These are phyloP conservation scores for Choloepus hoffmanni DNA, from an alignment of 2,113 vertebrate genomes.

Conservation along the genomic window DNA sequence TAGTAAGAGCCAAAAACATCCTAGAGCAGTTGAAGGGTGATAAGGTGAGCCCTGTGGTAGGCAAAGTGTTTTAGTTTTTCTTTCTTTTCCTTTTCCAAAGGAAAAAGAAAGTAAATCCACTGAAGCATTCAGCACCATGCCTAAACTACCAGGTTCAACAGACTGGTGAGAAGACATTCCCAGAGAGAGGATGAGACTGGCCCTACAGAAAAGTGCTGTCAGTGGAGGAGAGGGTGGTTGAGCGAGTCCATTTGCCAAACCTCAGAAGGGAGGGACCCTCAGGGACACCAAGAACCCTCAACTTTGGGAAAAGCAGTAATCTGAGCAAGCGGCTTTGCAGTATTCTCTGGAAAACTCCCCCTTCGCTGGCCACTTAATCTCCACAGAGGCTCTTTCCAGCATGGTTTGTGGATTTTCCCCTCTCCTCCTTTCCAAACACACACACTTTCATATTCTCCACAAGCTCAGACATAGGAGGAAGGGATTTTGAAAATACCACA, in stretches of 20 bases:
- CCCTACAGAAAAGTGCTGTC: neutral
- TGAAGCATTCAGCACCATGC: neutral
- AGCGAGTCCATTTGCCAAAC: neutral
- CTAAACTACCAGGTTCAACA: neutral
- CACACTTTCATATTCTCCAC: neutral
- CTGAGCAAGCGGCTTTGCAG: neutral
- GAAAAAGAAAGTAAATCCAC: neutral
- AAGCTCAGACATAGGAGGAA: neutral
- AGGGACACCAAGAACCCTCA: neutral
- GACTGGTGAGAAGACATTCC: neutral
- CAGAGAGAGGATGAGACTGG: neutral
- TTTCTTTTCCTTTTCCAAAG: neutral
- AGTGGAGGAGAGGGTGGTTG: neutral
- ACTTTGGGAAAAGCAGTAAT: neutral
- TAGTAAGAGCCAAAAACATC: neutral
- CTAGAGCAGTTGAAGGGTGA: neutral
- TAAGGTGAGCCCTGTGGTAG: neutral
- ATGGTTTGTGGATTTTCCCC: neutral
- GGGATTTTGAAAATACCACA: neutral
- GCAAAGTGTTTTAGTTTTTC: neutral
- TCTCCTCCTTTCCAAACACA: neutral
- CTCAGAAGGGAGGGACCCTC: neutral
- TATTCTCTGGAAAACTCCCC: neutral
- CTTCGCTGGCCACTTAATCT: neutral
- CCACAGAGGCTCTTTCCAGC: neutral